Evolutionary conservation across 2,888 invertebrate species (phyloP), one percentile per base, ranked within the genome.

Genomic region (Meteorus colon): DNA sequence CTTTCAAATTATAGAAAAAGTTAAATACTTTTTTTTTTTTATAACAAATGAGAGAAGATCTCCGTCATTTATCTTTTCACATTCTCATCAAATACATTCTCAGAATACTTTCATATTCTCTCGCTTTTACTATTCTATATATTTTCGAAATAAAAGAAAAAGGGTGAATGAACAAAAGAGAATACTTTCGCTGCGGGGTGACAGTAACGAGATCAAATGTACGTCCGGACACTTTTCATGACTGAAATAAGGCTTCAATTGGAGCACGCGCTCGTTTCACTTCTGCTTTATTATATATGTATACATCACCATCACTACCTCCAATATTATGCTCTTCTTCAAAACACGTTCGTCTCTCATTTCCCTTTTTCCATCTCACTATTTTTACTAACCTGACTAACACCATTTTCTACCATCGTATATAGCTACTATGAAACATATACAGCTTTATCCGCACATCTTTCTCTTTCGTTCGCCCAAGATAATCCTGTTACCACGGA

Each of bases 401-500:
- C 62, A 45, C 77, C 75, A 41, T 62, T 76, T 67, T 77, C 70
- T 41, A 59, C 45, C n/a, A 51, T 10, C 73, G 65, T 62, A 41
- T 62, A 41, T 41, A 12, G 41, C 3, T n/a, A 14, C 48, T 16
- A 16, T 48, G 14, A n/a, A 48, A n/a, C 2, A 48, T 48, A 55
- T 55, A 55, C 65, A 48, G 31, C 71, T 37, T 70, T 59, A 27
- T 65, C 69, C 73, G 19, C 29, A 59, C 71, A 55, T 19, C 29
- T 63, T 59, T 62, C 27, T 55, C 48, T 73, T 73, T 70, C 78
- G 79, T 68, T 77, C 69, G 75, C 37, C 76, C 74, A 78, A 82
- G 84, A 86, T 88, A 88, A 88, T 88, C 88, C 86, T 84, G 87
- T 88, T 88, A 85, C 81, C 80, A 76, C 70, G 74, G 19, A 73